Evolutionary conservation across 2,797 vertebrate species (phyloP), one percentile per base, ranked within the genome.

Genomic region (Dicrostonyx torquatus): DNA sequence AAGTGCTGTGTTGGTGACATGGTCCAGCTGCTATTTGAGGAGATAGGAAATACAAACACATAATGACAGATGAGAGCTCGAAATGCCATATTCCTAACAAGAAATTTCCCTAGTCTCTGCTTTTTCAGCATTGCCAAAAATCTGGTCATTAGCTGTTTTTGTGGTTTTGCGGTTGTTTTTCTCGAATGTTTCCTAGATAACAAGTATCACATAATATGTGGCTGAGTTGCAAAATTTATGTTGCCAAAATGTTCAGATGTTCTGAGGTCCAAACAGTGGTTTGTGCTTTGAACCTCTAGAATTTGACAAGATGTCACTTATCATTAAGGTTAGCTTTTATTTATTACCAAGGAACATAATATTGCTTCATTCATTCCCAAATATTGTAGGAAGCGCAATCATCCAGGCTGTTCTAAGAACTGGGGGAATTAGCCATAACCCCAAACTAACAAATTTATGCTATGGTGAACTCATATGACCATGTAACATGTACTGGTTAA

Each of bases 271-370:
- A 76, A 29, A 58, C 40, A 85, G 34, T 60, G 24, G 64, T 84
- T 85, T 93, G 64, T 18, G 78, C 60, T 94, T 62, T 62, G 82
- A 84, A 96, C 94, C 9, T 72, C 93, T 68, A 93, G 80, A 92
- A 68, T 90, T 91, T 90, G 72, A 75, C 26, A 60, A 92, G 82
- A 77, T 89, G 85, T 45, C 70, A 89, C 95, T 83, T 93, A 72
- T 84, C 86, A 89, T 88, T 86, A 93, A 87, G 58, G 2, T 87
- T 87, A 76, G 17, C n/a, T 93, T 93, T 93, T 88, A 75, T 82
- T 78, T 95, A 50, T 53, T 5, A 80, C 48, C 20, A 80, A 68
- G 10, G 29, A 34, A 4, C 37, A 55, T 68, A 86, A 43, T 75
- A 53, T 91, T 68, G 50, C 93, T 92, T 88, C 40, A 75, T 90